phyloP scores from a whole-genome alignment of 2,888 invertebrate species.

The Acleris literana region DNA sequence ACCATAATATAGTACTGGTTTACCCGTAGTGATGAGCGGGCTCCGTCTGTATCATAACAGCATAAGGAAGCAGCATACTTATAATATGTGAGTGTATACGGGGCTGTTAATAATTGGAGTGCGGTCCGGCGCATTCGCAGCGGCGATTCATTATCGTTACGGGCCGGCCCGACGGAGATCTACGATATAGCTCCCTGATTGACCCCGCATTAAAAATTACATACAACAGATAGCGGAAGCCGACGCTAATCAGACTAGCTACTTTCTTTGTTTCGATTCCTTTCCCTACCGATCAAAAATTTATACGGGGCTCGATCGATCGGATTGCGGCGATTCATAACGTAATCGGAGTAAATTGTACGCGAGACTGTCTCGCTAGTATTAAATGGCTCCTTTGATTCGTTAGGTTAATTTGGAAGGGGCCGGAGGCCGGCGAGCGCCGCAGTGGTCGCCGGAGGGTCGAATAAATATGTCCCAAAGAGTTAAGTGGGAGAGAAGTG shows the following conservation, averaged over 20 bases:
- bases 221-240: conserved; percentile 68
- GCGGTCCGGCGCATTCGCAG: conserved; percentile 79
- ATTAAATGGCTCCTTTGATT: conserved; percentile 76
- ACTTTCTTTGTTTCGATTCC: conserved; percentile 74
- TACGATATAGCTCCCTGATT: conserved; percentile 82
- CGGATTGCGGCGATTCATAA: conserved; percentile 69
- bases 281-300: conserved; percentile 73
- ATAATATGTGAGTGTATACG: conserved; percentile 49
- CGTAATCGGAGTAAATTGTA: conserved; percentile 63
- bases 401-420: conserved; percentile 78
- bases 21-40: too few species aligned
- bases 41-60: background rate
- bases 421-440: conserved; percentile 59
- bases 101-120: conserved; percentile 83
- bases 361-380: conserved; percentile 60
- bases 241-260: conserved; percentile 60
- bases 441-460: conserved; percentile 80
- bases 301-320: conserved; percentile 68
- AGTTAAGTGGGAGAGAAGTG: conserved; percentile 82
- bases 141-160: conserved; percentile 81
- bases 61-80: conserved; percentile 11
- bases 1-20: too few species aligned
- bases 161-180: conserved; percentile 76
- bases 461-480: conserved; percentile 84
- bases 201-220: conserved; percentile 84